These are phyloP conservation scores for Neomonachus schauinslandi DNA, from an alignment of 2,113 vertebrate genomes.

Conservation along the genomic window DNA sequence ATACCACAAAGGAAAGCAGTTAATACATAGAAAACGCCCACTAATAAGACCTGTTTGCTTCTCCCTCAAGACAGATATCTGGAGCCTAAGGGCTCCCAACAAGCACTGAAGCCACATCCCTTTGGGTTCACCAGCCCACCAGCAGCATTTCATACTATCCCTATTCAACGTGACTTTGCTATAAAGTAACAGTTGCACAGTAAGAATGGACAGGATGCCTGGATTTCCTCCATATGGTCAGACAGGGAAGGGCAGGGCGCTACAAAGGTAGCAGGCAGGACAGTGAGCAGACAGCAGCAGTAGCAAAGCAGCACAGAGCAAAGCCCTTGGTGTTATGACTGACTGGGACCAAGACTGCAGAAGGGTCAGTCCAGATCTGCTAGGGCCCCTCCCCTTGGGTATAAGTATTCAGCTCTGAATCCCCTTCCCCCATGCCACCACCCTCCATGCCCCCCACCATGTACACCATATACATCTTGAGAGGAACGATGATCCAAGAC, in stretches of 20 bases:
- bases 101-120: slow-evolving; percentile 55
- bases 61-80: slow-evolving; percentile 50
- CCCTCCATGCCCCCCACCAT: background rate
- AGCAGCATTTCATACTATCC: slow-evolving; percentile 61
- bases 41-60: slow-evolving; percentile 50
- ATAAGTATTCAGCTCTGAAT: background rate
- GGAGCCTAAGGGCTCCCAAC: slow-evolving; percentile 16
- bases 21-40: slow-evolving; percentile 44
- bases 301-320: slow-evolving; percentile 72
- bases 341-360: slow-evolving; percentile 1
- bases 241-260: slow-evolving; percentile 16
- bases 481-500: background rate
- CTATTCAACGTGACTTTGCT: slow-evolving; percentile 15
- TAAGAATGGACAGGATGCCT: slow-evolving; percentile 44
- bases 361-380: background rate
- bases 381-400: background rate
- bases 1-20: slow-evolving; percentile 61
- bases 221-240: slow-evolving; percentile 36
- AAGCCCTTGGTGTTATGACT: slow-evolving; percentile 33
- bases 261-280: slow-evolving; percentile 58
- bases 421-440: background rate
- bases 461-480: background rate
- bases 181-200: slow-evolving; percentile 41
- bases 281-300: slow-evolving; percentile 56
- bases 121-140: slow-evolving; percentile 49